Percentiles rank a stretch among this genome's conserved stretches.
These are phyloP conservation scores for Pilophorus perplexus DNA, from an alignment of 2,888 invertebrate species.

Conservation along the genomic window DNA sequence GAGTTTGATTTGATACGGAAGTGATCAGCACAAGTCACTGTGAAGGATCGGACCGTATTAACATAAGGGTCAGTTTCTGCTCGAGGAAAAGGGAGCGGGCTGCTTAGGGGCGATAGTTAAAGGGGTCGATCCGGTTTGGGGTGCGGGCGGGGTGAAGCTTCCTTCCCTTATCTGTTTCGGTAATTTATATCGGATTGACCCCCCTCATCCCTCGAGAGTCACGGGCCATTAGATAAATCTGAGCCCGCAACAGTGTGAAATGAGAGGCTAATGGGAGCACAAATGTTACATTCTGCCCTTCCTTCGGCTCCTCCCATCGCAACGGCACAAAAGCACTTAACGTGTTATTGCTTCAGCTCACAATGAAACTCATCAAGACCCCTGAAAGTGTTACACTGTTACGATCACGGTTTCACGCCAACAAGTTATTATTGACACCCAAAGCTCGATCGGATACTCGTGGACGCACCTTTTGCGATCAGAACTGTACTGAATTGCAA, in stretches of 20 bases:
- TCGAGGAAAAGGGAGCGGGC: background rate
- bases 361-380: too few relatives aligned
- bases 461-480: too few relatives aligned
- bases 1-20: slow-evolving; percentile 21
- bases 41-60: slow-evolving; percentile 14
- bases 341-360: too few relatives aligned
- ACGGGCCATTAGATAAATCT: slow-evolving; percentile 42
- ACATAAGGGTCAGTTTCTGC: slow-evolving; percentile 32
- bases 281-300: slow-evolving; percentile 41
- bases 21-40: background rate
- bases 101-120: too few relatives aligned
- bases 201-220: slow-evolving; percentile 35
- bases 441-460: too few relatives aligned
- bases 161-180: slow-evolving; percentile 34
- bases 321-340: too few relatives aligned
- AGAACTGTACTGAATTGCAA: too few relatives aligned
- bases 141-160: slow-evolving; percentile 9
- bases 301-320: too few relatives aligned
- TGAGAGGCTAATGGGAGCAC: slow-evolving; percentile 41
- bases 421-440: too few relatives aligned
- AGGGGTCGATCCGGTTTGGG: background rate
- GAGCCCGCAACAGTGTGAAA: slow-evolving; percentile 42
- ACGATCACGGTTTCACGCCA: too few relatives aligned
- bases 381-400: too few relatives aligned
- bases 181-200: slow-evolving; percentile 40